Percentiles rank a stretch among this genome's conserved stretches.
phyloP scores from a whole-genome alignment of 2,113 vertebrate species.

The Rhinopomastus cyanomelas region DNA sequence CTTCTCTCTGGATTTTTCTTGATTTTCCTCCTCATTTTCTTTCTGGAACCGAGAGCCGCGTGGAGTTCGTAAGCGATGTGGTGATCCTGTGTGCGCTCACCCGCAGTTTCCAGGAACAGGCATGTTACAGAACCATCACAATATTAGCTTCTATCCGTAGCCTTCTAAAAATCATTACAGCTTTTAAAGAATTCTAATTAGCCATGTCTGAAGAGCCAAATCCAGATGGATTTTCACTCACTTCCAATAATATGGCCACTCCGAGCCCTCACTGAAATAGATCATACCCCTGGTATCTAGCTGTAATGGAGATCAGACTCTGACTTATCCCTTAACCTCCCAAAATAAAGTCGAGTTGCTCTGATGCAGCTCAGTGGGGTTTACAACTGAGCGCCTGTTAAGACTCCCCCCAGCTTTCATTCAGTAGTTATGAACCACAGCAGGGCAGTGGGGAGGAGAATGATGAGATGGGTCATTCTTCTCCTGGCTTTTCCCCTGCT shows the following conservation, averaged over 20 bases:
- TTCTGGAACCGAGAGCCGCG: background rate
- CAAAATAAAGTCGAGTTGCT: conserved; percentile 54
- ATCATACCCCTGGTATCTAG: conserved; percentile 60
- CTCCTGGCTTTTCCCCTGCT: background rate
- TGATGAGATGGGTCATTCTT: background rate
- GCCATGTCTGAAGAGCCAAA: conserved; percentile 46
- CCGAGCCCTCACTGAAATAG: conserved; percentile 24
- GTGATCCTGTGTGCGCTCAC: background rate
- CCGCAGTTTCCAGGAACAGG: background rate
- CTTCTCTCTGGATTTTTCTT: background rate
- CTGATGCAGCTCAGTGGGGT: conserved; percentile 25
- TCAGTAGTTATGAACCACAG: background rate
- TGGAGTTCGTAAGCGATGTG: background rate
- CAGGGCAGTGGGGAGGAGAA: background rate
- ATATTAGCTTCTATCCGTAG: background rate
- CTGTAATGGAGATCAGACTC: conserved; percentile 41
- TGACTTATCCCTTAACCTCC: conserved; percentile 55
- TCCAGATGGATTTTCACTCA: conserved; percentile 68
- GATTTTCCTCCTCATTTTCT: background rate
- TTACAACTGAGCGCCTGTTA: conserved; percentile 38
- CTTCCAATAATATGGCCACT: conserved; percentile 39
- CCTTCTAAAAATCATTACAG: conserved; percentile 58
- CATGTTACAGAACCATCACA: background rate
- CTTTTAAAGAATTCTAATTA: conserved; percentile 62
- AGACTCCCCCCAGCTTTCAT: background rate